Conservation (phyloP, 2,888 invertebrate species). For the Leptopilina myrica region DNA sequence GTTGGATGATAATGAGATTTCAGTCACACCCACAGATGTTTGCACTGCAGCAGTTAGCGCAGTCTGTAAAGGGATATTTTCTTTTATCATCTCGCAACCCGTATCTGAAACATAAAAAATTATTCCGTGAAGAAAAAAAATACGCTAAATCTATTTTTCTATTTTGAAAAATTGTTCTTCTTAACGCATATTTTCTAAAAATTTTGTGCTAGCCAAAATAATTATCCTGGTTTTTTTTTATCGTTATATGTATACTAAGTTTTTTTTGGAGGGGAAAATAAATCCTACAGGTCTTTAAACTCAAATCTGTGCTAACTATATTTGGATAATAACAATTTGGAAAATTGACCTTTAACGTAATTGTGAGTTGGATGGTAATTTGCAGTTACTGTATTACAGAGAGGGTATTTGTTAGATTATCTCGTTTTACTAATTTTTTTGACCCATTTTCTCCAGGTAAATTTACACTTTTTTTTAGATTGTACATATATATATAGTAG, state of each 20-base stretch:
- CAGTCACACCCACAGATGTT: slow-evolving; percentile 71
- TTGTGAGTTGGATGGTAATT: slow-evolving; percentile 11
- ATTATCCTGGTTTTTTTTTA: background rate
- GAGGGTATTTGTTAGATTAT: slow-evolving; percentile 16
- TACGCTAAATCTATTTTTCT: background rate
- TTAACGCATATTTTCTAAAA: too few species aligned
- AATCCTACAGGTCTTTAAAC: background rate
- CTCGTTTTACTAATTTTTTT: slow-evolving; percentile 27
- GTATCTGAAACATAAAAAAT: slow-evolving; percentile 67
- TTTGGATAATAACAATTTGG: slow-evolving; percentile 6
- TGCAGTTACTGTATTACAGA: background rate
- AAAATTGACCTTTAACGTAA: slow-evolving; percentile 8
- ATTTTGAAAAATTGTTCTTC: too few species aligned
- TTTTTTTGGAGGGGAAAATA: background rate
- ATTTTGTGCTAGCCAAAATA: too few species aligned
- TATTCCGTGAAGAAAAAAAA: background rate
- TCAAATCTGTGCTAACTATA: slow-evolving; percentile 1
- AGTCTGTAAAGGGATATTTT: slow-evolving; percentile 71
- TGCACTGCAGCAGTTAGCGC: slow-evolving; percentile 70
- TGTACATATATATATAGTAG: too few species aligned
- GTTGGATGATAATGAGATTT: slow-evolving; percentile 70
- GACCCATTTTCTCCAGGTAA: background rate
- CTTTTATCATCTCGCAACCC: slow-evolving; percentile 68
- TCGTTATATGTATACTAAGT: too few species aligned
- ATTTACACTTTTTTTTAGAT: too few species aligned